Conservation (phyloP, 2,797 vertebrate genomes). For the Catamblyrhynchus diadema region DNA sequence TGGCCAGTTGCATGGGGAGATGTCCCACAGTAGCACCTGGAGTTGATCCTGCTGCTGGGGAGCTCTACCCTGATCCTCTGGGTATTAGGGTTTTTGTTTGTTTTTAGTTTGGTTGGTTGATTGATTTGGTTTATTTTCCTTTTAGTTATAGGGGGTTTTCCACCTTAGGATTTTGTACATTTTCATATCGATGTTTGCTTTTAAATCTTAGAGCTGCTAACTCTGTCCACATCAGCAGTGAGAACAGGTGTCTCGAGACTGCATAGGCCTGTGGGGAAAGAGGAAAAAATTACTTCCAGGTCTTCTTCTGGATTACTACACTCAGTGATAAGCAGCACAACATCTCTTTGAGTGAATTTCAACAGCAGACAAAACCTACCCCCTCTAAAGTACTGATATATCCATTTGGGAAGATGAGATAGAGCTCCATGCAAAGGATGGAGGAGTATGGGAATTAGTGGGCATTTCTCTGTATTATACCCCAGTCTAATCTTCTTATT, state of each 20-base stretch:
- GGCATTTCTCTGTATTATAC: neutral
- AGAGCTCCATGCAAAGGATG: neutral
- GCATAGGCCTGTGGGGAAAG: neutral
- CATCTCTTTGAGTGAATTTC: neutral
- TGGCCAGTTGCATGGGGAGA: neutral
- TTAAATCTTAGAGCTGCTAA: neutral
- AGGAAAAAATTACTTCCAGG: neutral
- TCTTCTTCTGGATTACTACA: neutral
- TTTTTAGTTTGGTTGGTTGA: neutral
- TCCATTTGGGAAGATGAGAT: neutral
- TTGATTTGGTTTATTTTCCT: neutral
- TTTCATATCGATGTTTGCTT: neutral
- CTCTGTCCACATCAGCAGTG: neutral
- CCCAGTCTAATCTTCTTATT: neutral
- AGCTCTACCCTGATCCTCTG: neutral
- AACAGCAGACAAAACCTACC: neutral
- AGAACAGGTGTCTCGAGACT: neutral
- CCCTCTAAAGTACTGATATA: no score
- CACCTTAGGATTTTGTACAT: neutral
- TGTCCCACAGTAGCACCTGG: neutral
- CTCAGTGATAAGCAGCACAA: neutral
- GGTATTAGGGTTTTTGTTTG: rapidly evolving
- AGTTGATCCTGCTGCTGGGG: neutral
- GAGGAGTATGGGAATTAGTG: neutral
- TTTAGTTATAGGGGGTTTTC: neutral